phyloP scores from a whole-genome alignment of 1,140 invertebrate species.

The Drosophila punjabiensis region DNA sequence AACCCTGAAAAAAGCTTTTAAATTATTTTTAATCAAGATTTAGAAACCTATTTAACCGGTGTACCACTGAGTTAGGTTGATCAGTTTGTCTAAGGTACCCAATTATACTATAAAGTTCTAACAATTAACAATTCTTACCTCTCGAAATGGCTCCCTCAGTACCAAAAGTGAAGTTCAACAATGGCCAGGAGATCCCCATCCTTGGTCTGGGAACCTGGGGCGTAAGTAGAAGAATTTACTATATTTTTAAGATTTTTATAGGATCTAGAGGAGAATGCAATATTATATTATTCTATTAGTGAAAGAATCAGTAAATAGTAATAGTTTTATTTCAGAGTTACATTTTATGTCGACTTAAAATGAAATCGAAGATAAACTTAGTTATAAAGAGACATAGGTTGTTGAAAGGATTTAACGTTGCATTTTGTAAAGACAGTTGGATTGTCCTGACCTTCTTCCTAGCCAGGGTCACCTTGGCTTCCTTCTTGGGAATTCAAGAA shows the following conservation, averaged over 20 bases:
- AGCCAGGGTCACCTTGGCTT: slow-evolving; percentile 61
- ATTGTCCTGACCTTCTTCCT: slow-evolving; percentile 1
- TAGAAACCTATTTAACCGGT: slow-evolving; percentile 51
- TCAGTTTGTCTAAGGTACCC: slow-evolving; percentile 22
- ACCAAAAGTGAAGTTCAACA: slow-evolving; percentile 88
- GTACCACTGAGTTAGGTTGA: slow-evolving; percentile 41
- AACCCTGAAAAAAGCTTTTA: slow-evolving; percentile 49
- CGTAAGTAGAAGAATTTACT: slow-evolving; percentile 86
- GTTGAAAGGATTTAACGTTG: too few species aligned
- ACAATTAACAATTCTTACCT: slow-evolving; percentile 10
- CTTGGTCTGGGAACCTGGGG: slow-evolving; percentile 93
- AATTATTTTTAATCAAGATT: slow-evolving; percentile 15
- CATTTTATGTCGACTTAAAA: not conserved
- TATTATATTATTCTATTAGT: too few species aligned
- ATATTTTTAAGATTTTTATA: not conserved
- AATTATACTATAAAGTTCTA: slow-evolving; percentile 1
- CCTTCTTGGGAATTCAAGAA: slow-evolving; percentile 27
- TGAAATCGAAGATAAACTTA: not conserved
- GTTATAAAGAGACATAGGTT: too few species aligned
- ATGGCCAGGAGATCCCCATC: slow-evolving; percentile 88
- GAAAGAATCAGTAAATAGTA: not conserved
- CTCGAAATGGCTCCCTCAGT: slow-evolving; percentile 69
- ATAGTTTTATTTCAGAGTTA: not conserved
- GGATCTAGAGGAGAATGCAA: not conserved
- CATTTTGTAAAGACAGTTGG: too few species aligned